Evolutionary conservation across 2,888 invertebrate species (phyloP), one percentile per base, ranked within the genome.

Genomic region (Hydropsyche betteni): DNA sequence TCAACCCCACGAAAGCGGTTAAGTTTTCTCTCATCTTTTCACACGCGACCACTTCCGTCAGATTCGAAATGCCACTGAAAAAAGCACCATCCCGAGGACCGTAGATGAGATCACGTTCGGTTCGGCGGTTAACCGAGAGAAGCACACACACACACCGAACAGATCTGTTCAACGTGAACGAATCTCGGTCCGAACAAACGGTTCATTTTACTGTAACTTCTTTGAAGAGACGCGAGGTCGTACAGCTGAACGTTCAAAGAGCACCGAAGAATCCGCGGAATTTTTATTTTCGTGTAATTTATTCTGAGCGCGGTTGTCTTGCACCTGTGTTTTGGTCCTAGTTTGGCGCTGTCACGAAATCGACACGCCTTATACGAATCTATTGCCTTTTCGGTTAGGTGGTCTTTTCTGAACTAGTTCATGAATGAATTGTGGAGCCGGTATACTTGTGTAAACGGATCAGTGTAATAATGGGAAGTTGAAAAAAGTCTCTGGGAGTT

Each of bases 151-250:
- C 33, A 64, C 36, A 0, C 34, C 36, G 64, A 64, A 36, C 24
- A 24, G 64, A 36, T 64, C 34, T 36, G 36, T n/a, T 64, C 36
- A 64, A 64, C 64, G 64, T 64, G 64, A 64, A 64, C 64, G 36
- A 64, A 64, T 64, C 36, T 36, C 64, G 64, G 6, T 34, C 64
- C 36, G 10, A 64, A 36, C 64, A 64, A 64, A 64, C 64, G 64
- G 36, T 64, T 64, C 34, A 64, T 64, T 33, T 64, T 64, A 64
- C 64, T 36, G 64, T 64, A 64, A 64, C 64, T 64, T 64, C 36
- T 64, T 64, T 36, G 36, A 5, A 64, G 24, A 36, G 64, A 33
- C 10, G 44, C 44, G 44, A 44, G 44, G 44, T 44, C 44, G 44
- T 44, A 44, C 44, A 10, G 44, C 44, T 24, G 24, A 10, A 44